These are phyloP conservation scores for Chloropsis hardwickii DNA, from an alignment of 2,113 vertebrate genomes.

Conservation along the genomic window DNA sequence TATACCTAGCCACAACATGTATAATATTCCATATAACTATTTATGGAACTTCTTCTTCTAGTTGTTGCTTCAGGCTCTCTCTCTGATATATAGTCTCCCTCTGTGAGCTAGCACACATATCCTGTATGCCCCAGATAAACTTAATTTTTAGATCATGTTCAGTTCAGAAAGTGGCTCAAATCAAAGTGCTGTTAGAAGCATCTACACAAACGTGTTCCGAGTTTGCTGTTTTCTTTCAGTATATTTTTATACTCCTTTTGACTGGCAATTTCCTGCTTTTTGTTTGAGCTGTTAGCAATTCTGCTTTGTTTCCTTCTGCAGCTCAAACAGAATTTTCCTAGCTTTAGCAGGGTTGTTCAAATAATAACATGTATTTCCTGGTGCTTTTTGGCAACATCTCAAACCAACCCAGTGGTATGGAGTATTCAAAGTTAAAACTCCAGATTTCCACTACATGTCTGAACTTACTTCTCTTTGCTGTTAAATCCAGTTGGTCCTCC, in stretches of 20 bases:
- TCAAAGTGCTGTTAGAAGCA: background rate
- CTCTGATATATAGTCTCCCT: background rate
- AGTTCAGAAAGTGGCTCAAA: background rate
- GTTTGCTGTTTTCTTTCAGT: background rate
- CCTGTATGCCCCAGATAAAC: background rate
- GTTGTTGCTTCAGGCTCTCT: background rate
- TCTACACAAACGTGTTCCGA: background rate
- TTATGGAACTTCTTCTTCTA: background rate
- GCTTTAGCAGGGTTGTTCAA: background rate
- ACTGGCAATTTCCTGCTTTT: background rate
- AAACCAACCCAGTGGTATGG: background rate
- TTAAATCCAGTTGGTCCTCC: background rate
- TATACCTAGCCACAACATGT: background rate
- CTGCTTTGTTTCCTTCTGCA: background rate
- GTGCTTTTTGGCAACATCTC: background rate
- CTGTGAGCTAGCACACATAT: fast-evolving
- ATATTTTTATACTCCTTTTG: background rate
- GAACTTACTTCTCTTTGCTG: background rate
- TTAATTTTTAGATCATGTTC: background rate
- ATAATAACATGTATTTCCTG: background rate
- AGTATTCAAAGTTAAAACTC: background rate
- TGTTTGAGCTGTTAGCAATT: background rate
- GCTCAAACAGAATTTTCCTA: background rate
- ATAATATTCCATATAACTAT: background rate
- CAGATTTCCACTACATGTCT: background rate